Percentiles rank a stretch among this genome's conserved stretches.
These are phyloP conservation scores for Parapsyche elsis DNA, from an alignment of 1,140 invertebrate genomes.

Conservation along the genomic window DNA sequence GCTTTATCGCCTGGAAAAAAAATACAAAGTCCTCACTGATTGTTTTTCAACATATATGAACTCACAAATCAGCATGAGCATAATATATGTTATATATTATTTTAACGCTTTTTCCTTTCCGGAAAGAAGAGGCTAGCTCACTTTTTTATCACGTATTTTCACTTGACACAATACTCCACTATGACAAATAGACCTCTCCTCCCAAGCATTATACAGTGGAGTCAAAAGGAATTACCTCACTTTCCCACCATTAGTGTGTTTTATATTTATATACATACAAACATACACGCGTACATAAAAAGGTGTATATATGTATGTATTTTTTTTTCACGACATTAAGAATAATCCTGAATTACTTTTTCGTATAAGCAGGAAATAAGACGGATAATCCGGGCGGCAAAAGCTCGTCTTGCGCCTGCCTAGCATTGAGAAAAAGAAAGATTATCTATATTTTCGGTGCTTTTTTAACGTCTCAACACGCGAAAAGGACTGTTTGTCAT, in stretches of 20 bases:
- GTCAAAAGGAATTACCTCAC: slow-evolving; percentile 36
- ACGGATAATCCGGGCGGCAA: slow-evolving; percentile 47
- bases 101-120: slow-evolving; percentile 4
- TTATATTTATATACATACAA: slow-evolving; percentile 15
- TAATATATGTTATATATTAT: no score
- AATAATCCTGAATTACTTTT: slow-evolving; percentile 53
- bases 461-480: slow-evolving; percentile 26
- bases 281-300: not conserved
- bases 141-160: slow-evolving; percentile 50
- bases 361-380: slow-evolving; percentile 51
- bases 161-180: slow-evolving; percentile 46
- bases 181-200: slow-evolving; percentile 50
- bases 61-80: no score
- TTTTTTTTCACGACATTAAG: slow-evolving; percentile 43
- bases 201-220: slow-evolving; percentile 45
- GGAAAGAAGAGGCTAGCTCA: not conserved
- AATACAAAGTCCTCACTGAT: no score
- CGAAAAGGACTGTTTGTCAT: slow-evolving; percentile 21
- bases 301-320: not conserved
- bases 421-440: slow-evolving; percentile 34
- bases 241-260: slow-evolving; percentile 37
- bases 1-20: no score
- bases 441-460: slow-evolving; percentile 48
- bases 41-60: no score
- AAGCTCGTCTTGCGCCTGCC: slow-evolving; percentile 19